Percentiles rank a stretch among this genome's conserved stretches.
Conservation (phyloP, 2,797 vertebrate species). For the Macroramphosus scolopax region DNA sequence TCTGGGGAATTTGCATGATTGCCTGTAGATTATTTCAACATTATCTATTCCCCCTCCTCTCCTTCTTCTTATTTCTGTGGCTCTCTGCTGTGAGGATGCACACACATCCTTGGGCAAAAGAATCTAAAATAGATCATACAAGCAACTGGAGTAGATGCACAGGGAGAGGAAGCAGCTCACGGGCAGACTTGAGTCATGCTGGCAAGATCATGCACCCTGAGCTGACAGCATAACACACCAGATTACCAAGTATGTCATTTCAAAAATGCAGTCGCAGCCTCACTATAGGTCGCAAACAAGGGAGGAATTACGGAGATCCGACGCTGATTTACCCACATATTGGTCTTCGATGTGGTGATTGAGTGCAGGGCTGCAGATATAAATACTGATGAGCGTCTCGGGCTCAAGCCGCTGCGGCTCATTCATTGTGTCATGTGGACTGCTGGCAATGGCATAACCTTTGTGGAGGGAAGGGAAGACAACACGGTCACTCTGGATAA, state of each 20-base stretch:
- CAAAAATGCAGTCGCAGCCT: constrained; percentile 54
- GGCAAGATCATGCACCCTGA: constrained; percentile 78
- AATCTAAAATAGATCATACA: constrained; percentile 81
- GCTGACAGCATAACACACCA: constrained; percentile 74
- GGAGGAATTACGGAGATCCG: constrained; percentile 10
- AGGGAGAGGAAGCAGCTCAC: constrained; percentile 75
- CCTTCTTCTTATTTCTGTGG: constrained; percentile 52
- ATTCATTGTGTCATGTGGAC: constrained; percentile 76
- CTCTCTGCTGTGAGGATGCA: constrained; percentile 74
- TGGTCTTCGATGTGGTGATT: constrained; percentile 21
- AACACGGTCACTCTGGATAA: constrained; percentile 76
- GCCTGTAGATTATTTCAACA: constrained; percentile 79
- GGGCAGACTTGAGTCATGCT: constrained; percentile 82
- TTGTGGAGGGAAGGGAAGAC: constrained; percentile 70
- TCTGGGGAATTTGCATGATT: constrained; percentile 77
- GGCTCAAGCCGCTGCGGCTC: constrained; percentile 57
- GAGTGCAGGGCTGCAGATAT: constrained; percentile 1
- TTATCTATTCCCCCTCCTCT: constrained; percentile 51
- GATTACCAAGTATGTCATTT: constrained; percentile 73
- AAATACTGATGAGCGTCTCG: constrained; percentile 49
- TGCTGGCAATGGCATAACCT: constrained; percentile 80
- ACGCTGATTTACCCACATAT: constrained; percentile 9
- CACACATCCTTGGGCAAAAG: constrained; percentile 75
- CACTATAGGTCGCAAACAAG: constrained; percentile 45
- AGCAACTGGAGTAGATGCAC: constrained; percentile 75